Conservation (phyloP, 1,140 invertebrate species). For the Coptotermes formosanus region DNA sequence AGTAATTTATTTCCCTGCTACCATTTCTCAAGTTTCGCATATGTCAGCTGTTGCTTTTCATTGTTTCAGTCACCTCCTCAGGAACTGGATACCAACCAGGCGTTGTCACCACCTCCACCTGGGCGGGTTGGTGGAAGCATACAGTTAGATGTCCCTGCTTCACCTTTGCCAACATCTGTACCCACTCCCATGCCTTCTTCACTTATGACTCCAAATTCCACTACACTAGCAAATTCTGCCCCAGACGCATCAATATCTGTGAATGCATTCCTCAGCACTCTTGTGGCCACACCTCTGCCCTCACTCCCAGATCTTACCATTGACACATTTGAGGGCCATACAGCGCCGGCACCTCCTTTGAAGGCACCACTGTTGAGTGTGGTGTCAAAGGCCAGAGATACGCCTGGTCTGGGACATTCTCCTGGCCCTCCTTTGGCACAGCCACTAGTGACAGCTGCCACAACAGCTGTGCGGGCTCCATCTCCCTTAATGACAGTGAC, state of each 20-base stretch:
- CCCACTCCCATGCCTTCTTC: neutral
- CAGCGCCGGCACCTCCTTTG: neutral
- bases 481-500: neutral
- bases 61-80: constrained; percentile 8
- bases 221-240: neutral
- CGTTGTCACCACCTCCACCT: neutral
- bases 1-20: no score
- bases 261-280: neutral
- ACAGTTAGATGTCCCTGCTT: neutral
- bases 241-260: neutral
- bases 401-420: neutral
- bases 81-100: neutral
- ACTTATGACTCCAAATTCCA: neutral
- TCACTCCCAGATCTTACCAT: neutral
- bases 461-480: neutral
- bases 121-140: neutral
- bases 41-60: neutral
- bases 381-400: neutral
- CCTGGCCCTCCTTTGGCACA: neutral
- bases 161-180: neutral
- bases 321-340: neutral
- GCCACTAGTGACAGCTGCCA: neutral
- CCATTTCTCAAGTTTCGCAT: no score
- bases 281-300: neutral
- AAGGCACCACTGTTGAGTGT: neutral